Evolutionary conservation across 2,888 invertebrate genomes (phyloP), one percentile per base, ranked within the genome.

Genomic region (Lamellibrachia columna): DNA sequence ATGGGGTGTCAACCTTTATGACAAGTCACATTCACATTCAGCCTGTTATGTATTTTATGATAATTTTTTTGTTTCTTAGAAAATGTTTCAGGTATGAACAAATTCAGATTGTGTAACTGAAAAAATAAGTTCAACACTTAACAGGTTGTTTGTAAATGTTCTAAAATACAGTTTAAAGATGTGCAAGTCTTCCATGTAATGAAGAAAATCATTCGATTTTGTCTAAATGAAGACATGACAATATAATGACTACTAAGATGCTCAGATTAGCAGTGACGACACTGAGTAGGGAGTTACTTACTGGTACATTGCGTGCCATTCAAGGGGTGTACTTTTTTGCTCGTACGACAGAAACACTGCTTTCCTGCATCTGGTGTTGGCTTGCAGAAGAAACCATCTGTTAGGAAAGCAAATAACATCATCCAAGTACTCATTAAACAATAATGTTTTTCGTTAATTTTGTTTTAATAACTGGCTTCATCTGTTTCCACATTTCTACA

Each of bases 261-360:
- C 6, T 22, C 6, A 22, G 15, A 75, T 22, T 15, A 75, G 6
- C 40, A 40, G 40, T 40, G 75, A 55, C 8, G 9, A 55, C 55
- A 9, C 9, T 55, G 2, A 22, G 75, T 22, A 75, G 22, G 22
- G 6, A 6, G 22, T n/a, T 52, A 92, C 93, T 92, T 53, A 93
- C 93, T 92, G 7, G 58, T 91, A 90, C 94, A 94, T 8, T 92
- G 22, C 7, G 94, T 93, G 58, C 92, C 92, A 90, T 94, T 94
- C 22, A 92, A 52, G 2, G 94, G 94, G 22, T 52, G 53, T 9
- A 92, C 91, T 55, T 92, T 91, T 53, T 92, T 93, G 28, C 75
- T 92, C 28, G 92, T 75, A 22, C 91, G 92, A 92, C 94, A 94
- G 93, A 93, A 94, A 75, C 94, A 94, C 58, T 93, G 93, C 8